A percentile compares a stretch with the other conserved stretches of the same genome.
Evolutionary conservation across 2,888 invertebrate genomes (phyloP).

Genomic region (Drosophila atroscutellata): DNA sequence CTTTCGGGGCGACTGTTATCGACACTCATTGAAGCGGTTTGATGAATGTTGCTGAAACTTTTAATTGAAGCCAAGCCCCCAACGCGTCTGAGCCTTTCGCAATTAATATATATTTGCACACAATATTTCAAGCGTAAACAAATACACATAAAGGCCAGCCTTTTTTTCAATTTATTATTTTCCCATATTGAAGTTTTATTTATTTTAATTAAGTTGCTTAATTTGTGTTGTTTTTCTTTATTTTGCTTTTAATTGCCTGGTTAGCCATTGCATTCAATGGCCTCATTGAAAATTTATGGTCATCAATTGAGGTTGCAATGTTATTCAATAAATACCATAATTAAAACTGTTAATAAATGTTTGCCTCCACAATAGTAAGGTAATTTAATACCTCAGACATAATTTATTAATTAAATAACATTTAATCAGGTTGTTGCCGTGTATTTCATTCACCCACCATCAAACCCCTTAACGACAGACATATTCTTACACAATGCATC

Average conservation of each 20-base stretch:
- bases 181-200: constrained; percentile 50
- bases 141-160: constrained; percentile 10
- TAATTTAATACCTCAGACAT: constrained; percentile 4
- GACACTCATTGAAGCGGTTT: constrained; percentile 63
- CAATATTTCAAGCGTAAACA: constrained; percentile 35
- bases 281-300: constrained; percentile 35
- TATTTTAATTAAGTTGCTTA: constrained; percentile 68
- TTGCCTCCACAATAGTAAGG: background rate
- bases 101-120: constrained; percentile 68
- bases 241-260: constrained; percentile 48
- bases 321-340: constrained; percentile 23
- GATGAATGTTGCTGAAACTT: constrained; percentile 72
- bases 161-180: constrained; percentile 28
- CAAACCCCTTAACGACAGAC: background rate
- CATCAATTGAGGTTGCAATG: constrained; percentile 23
- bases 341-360: constrained; percentile 31
- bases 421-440: background rate
- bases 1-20: constrained; percentile 69
- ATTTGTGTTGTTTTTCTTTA: constrained; percentile 38
- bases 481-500: background rate
- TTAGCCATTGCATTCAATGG: constrained; percentile 45
- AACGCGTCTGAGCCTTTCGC: constrained; percentile 32
- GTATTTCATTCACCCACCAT: background rate
- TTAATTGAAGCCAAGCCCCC: constrained; percentile 70
- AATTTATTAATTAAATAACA: constrained; percentile 18